Percentiles rank a stretch among this genome's conserved stretches.
These are phyloP conservation scores for Balanococcus diminutus DNA, from an alignment of 2,888 invertebrate species.

Conservation along the genomic window DNA sequence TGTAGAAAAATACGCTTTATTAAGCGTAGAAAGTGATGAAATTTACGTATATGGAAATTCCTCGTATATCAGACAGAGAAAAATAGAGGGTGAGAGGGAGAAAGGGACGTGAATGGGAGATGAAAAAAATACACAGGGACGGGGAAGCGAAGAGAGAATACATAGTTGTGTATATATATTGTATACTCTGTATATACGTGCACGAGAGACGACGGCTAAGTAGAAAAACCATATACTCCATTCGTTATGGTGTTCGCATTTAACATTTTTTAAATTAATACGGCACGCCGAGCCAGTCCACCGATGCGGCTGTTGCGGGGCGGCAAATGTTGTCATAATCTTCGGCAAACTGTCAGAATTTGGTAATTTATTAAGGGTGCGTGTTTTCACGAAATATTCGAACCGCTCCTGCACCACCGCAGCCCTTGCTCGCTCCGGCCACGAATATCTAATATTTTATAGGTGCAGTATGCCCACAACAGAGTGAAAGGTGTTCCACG, in stretches of 20 bases:
- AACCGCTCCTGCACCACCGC: no score
- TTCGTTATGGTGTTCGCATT: slow-evolving; percentile 47
- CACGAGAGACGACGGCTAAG: neutral
- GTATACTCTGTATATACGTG: neutral
- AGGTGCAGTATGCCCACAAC: neutral
- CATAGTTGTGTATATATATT: neutral
- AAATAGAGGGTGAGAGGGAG: neutral
- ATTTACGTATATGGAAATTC: neutral
- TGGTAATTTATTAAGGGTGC: slow-evolving; percentile 51
- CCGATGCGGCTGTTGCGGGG: neutral
- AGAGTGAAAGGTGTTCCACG: neutral
- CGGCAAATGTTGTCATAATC: slow-evolving; percentile 49
- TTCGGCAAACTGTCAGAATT: slow-evolving; percentile 50
- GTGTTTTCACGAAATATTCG: slow-evolving; percentile 40
- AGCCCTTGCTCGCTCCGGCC: no score
- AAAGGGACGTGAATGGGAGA: neutral
- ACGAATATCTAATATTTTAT: neutral
- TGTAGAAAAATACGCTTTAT: neutral
- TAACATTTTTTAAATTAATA: slow-evolving; percentile 49
- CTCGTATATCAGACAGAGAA: neutral
- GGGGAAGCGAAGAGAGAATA: neutral
- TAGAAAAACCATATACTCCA: slow-evolving; percentile 20
- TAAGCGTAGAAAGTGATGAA: neutral
- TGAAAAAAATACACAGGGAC: neutral
- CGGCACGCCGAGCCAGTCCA: neutral